Percentiles rank a stretch among this genome's conserved stretches.
These are phyloP conservation scores for Montipora capricornis DNA, from an alignment of 64 coral and sea anemone species.

Conservation along the genomic window DNA sequence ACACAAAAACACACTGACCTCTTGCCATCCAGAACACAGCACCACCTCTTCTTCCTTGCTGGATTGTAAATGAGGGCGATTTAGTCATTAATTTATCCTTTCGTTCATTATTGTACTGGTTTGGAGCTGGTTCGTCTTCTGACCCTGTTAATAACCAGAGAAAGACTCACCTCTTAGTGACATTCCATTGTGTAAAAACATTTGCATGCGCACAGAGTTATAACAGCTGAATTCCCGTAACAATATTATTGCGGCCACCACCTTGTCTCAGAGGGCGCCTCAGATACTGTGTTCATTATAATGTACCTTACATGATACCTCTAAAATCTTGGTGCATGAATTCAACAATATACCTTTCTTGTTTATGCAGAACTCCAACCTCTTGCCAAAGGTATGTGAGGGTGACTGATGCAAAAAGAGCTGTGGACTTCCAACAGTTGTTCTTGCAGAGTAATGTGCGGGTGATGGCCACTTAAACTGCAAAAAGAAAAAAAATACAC, in stretches of 20 bases:
- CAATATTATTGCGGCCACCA: too few relatives aligned
- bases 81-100: conserved; percentile 50
- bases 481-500: not conserved
- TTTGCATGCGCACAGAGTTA: too few relatives aligned
- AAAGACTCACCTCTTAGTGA: too few relatives aligned
- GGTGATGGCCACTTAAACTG: conserved; percentile 92
- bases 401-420: conserved; percentile 68
- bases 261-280: too few relatives aligned
- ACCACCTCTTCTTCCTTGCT: conserved; percentile 83
- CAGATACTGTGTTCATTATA: too few relatives aligned
- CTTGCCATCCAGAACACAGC: conserved; percentile 82
- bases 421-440: conserved; percentile 69
- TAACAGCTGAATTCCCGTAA: too few relatives aligned
- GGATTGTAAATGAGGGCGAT: conserved; percentile 85
- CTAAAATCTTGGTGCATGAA: too few relatives aligned
- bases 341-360: conserved; percentile 56
- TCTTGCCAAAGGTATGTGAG: conserved; percentile 78
- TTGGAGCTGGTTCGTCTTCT: conserved; percentile 86
- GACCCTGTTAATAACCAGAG: conserved; percentile 11
- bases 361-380: conserved; percentile 50
- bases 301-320: too few relatives aligned
- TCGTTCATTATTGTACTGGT: conserved; percentile 73
- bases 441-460: conserved; percentile 60
- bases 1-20: conserved; percentile 35
- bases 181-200: too few relatives aligned